Base-by-base conservation (phyloP, 2,113 vertebrate genomes). In the Ifrita kowaldi region DNA sequence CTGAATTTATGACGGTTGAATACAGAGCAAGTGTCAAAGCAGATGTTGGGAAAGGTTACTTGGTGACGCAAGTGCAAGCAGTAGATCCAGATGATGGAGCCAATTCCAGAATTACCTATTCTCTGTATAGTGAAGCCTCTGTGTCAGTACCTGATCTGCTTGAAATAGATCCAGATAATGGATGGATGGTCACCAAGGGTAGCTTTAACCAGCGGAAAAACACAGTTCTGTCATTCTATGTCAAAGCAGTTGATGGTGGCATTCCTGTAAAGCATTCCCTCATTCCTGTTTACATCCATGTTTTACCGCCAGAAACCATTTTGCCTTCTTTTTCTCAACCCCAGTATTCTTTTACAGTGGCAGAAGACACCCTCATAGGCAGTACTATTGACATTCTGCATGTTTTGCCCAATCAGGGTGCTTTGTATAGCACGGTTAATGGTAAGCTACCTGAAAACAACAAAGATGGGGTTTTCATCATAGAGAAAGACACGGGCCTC, bases 181-280 rank as follows among this genome's bases (percentile, higher is more conserved):
- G 99, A 60, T 99, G 99, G 99, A 99, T 99, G 98, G 99, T 99
- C 67, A 99, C 99, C 10, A 99, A 99, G 95, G 99, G 99, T 69
- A 99, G 96, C 84, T 99, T 99, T 92, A 98, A 98, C 94, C 99
- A 99, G 41, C 95, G 99, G 55, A 99, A 98, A 96, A 99, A 98
- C 81, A 99, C 99, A 3, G 98, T 99, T 52, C 97, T 99, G 60
- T 99, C 99, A 2, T 99, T 99, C 95, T 99, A 99, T 78, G 99
- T 99, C 56, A 99, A 99, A 97, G 99, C 99, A n/a, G 98, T 99
- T 19, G 99, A 99, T 71, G 98, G 98, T 33, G 99, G 99, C 49
- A 98, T 98, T 87, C 99, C 99, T 46, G 95, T 99, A 19, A 98
- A 98, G 33, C 99, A 99, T 95, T 98, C 99, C 24, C 98, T 99